phyloP scores from a whole-genome alignment of 2,888 invertebrate species.

The Ditylenchus weischeri region DNA sequence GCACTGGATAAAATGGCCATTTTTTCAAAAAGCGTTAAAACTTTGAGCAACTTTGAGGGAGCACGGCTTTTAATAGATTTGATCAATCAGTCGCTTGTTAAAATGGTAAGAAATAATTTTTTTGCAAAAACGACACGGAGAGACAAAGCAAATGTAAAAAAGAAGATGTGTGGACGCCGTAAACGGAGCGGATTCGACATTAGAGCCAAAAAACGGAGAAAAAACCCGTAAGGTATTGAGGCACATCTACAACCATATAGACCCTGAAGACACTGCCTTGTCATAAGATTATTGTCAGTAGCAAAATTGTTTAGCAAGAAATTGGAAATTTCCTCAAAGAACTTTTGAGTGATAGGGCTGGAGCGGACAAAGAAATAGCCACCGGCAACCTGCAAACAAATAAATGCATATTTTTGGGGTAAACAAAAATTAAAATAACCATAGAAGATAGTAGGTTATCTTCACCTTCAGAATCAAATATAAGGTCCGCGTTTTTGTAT shows the following conservation, averaged over 20 bases:
- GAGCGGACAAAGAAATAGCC: constrained; percentile 50
- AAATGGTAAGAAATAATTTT: no score
- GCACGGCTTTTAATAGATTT: no score
- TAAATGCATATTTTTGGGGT: background rate
- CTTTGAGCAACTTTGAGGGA: no score
- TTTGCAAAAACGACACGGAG: no score
- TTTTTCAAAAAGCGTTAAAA: no score
- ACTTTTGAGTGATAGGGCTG: constrained; percentile 33
- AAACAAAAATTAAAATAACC: constrained; percentile 15
- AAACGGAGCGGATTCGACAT: constrained; percentile 5
- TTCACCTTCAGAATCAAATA: constrained; percentile 51
- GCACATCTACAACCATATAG: constrained; percentile 39
- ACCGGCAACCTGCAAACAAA: constrained; percentile 38
- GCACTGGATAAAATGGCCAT: no score
- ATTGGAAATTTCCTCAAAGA: constrained; percentile 38
- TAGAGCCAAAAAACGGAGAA: constrained; percentile 2
- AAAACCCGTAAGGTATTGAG: constrained; percentile 48
- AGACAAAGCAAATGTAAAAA: no score
- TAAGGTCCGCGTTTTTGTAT: constrained; percentile 28
- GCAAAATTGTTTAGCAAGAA: constrained; percentile 40
- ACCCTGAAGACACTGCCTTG: constrained; percentile 39
- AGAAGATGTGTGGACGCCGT: no score
- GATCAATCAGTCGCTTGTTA: no score
- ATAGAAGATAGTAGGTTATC: constrained; percentile 42
- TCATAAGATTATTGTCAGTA: constrained; percentile 56